phyloP scores from a whole-genome alignment of 1,140 invertebrate genomes.

The Bombus sibiricus region DNA sequence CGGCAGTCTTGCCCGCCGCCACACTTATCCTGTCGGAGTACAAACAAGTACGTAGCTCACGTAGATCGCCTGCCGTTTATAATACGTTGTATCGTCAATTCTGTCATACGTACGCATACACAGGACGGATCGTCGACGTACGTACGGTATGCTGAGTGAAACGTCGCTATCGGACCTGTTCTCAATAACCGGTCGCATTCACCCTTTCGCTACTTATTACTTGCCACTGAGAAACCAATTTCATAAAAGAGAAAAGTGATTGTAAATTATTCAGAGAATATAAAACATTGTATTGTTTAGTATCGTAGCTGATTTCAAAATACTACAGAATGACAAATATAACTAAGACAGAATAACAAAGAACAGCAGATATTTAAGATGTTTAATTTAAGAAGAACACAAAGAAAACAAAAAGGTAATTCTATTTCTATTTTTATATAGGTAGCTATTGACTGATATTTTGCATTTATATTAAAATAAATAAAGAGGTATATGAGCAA shows the following conservation, averaged over 20 bases:
- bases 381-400: not conserved
- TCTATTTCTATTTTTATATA: not conserved
- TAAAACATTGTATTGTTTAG: too few relatives aligned
- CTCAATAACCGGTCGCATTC: rapidly evolving
- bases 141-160: slow-evolving; percentile 59
- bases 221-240: not conserved
- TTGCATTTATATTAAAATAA: not conserved
- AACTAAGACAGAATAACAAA: too few relatives aligned
- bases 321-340: too few relatives aligned
- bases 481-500: rapidly evolving
- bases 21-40: slow-evolving; percentile 85
- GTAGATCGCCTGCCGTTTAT: slow-evolving; percentile 80
- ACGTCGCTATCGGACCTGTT: slow-evolving; percentile 42
- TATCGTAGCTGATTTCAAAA: too few relatives aligned
- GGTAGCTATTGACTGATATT: too few relatives aligned
- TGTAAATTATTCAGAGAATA: not conserved
- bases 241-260: not conserved
- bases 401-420: not conserved
- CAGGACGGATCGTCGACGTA: slow-evolving; percentile 69
- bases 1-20: slow-evolving; percentile 82
- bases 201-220: not conserved
- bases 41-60: slow-evolving; percentile 86
- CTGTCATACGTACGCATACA: slow-evolving; percentile 71
- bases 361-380: too few relatives aligned
- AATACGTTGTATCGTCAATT: slow-evolving; percentile 78